Conservation (phyloP, 2,113 vertebrate species). For the Callionymus lyra region DNA sequence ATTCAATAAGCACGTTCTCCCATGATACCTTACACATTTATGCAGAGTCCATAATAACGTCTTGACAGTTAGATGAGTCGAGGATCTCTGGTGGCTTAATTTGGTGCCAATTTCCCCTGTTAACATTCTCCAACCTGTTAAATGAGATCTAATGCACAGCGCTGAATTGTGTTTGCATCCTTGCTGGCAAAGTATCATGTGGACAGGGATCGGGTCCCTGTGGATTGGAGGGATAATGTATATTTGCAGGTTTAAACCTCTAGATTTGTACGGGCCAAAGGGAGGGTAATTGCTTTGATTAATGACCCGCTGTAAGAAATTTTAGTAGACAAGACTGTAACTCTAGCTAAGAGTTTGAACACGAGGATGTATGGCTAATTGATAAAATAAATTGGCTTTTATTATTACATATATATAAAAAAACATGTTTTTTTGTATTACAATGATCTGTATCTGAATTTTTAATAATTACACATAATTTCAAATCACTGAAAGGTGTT, state of each 20-base stretch:
- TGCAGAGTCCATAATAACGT: constrained; percentile 50
- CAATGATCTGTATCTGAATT: no score
- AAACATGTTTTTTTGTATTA: no score
- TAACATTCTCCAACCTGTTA: constrained; percentile 52
- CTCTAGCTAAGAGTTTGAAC: no score
- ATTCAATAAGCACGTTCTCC: constrained; percentile 58
- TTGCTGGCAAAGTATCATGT: constrained; percentile 4
- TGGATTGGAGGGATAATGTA: background rate
- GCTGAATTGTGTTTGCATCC: constrained; percentile 7
- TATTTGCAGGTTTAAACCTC: constrained; percentile 3
- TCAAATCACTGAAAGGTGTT: no score
- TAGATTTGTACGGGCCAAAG: background rate
- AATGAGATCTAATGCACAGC: constrained; percentile 37
- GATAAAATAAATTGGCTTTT: no score
- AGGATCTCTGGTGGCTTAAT: constrained; percentile 50
- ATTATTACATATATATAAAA: no score
- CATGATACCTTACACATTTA: constrained; percentile 52
- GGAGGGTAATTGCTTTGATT: constrained; percentile 2
- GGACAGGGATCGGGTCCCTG: background rate
- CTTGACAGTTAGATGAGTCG: constrained; percentile 50
- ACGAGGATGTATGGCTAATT: no score
- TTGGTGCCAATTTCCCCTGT: constrained; percentile 55
- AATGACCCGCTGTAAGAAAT: constrained; percentile 5
- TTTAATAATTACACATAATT: no score
- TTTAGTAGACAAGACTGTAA: no score